These are phyloP conservation scores for Mesembrinibis cayennensis DNA, from an alignment of 2,113 vertebrate genomes.

Conservation along the genomic window DNA sequence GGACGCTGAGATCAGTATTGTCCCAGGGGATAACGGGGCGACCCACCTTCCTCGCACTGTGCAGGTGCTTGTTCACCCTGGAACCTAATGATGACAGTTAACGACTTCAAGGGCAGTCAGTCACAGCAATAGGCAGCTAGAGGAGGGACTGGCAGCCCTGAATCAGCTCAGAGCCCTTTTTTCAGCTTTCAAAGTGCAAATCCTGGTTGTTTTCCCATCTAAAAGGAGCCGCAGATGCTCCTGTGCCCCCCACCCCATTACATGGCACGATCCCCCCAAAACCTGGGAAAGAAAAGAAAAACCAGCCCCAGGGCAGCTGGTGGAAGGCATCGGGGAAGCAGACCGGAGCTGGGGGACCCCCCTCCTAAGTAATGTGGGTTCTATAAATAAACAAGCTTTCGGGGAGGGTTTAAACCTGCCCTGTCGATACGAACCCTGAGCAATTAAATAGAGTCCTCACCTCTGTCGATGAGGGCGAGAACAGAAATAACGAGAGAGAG, in stretches of 20 bases:
- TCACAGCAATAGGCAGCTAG: background rate
- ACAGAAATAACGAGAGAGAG: background rate
- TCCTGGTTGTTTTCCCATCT: background rate
- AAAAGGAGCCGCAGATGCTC: background rate
- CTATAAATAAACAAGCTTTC: background rate
- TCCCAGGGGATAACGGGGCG: background rate
- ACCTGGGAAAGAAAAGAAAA: background rate
- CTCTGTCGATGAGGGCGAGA: background rate
- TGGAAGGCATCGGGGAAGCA: background rate
- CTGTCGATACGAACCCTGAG: rapidly evolving
- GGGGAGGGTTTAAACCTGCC: background rate
- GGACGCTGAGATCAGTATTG: background rate
- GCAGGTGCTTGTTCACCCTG: background rate
- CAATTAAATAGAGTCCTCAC: background rate
- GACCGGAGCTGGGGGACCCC: background rate
- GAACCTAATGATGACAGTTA: background rate
- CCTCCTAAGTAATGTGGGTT: background rate
- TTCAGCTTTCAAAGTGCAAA: background rate
- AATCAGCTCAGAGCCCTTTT: background rate
- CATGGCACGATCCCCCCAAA: rapidly evolving
- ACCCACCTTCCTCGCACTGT: rapidly evolving
- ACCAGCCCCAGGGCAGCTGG: background rate
- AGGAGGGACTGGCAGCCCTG: background rate
- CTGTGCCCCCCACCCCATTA: background rate
- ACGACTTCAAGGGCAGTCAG: background rate